Evolutionary conservation across 2,888 invertebrate species (phyloP).

Genomic region (Stenurella melanura): DNA sequence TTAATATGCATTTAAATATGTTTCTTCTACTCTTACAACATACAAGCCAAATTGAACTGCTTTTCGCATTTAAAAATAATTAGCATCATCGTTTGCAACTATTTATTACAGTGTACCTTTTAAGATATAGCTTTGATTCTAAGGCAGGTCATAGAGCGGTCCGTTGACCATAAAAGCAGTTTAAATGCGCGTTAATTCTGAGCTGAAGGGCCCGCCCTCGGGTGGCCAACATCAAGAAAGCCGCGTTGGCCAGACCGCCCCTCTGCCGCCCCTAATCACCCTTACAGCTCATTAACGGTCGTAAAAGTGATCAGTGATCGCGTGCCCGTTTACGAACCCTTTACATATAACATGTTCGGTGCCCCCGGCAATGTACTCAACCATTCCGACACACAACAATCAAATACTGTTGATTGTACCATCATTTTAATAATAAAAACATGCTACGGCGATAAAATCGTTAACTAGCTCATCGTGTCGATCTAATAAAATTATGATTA

Average conservation of each 20-base stretch:
- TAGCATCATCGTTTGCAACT: background rate
- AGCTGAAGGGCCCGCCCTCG: slow-evolving; percentile 34
- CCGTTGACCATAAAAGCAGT: slow-evolving; percentile 21
- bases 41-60: too few species aligned
- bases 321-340: slow-evolving; percentile 26
- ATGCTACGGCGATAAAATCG: slow-evolving; percentile 15
- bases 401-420: slow-evolving; percentile 15
- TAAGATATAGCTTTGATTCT: background rate
- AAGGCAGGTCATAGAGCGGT: background rate
- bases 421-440: slow-evolving; percentile 13
- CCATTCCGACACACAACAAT: slow-evolving; percentile 18
- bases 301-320: slow-evolving; percentile 39
- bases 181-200: slow-evolving; percentile 19
- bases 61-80: too few species aligned
- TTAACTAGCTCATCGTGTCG: slow-evolving; percentile 13
- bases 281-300: slow-evolving; percentile 31
- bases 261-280: slow-evolving; percentile 38
- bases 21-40: too few species aligned
- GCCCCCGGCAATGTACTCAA: background rate
- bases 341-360: slow-evolving; percentile 16
- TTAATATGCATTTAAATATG: too few species aligned
- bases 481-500: background rate
- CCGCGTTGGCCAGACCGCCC: slow-evolving; percentile 34
- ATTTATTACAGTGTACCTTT: background rate
- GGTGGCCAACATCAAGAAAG: slow-evolving; percentile 40